Base-by-base conservation (phyloP, 1,140 invertebrate genomes). In the Panulirus ornatus region DNA sequence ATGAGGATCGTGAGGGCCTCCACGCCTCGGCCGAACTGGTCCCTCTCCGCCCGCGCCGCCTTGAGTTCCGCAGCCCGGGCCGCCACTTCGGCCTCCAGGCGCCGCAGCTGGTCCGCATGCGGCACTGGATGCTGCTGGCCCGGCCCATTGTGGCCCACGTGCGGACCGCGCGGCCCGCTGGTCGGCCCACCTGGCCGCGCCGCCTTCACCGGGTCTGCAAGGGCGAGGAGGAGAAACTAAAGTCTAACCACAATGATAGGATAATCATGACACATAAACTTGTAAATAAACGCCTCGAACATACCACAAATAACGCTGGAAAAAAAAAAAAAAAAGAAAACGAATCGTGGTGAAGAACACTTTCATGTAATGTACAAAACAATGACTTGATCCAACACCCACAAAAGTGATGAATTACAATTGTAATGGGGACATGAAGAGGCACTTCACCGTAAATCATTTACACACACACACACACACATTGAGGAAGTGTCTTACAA, bases 171-270 rank as follows among this genome's bases (percentile, higher is more conserved):
- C 38, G 86, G 71, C 16, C 86, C 76, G 42, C 40, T 79, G 34
- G 70, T 76, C 2, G 51, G 84, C 34, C 84, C 79, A 22, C 47
- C 85, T 44, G 85, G 75, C 47, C 86, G 76, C 42, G 86, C 58
- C 30, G 86, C 86, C 86, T 88, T 88, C 58, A 88, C 86, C 14
- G 86, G 86, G 58, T 88, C 86, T 88, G 86, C 1, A 71, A 71
- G 9, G 8, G 27, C n/a, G n/a, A 47, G 27, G 36, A 27, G 30
- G 1, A 44, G 38, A 22, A 47, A 3, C 0, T 22, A 3, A 27
- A 38, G 5, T 54, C 34, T 84, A 34, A n/a, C 19, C 0, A n/a
- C 27, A 42, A 19, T 19, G 38, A n/a, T 1, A 66, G 3, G 36
- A 9, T 40, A 14, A 22, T 6, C 22, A 36, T 5, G 44, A 22